Evolutionary conservation across 2,113 vertebrate species (phyloP).

Genomic region (Spermophilus dauricus): DNA sequence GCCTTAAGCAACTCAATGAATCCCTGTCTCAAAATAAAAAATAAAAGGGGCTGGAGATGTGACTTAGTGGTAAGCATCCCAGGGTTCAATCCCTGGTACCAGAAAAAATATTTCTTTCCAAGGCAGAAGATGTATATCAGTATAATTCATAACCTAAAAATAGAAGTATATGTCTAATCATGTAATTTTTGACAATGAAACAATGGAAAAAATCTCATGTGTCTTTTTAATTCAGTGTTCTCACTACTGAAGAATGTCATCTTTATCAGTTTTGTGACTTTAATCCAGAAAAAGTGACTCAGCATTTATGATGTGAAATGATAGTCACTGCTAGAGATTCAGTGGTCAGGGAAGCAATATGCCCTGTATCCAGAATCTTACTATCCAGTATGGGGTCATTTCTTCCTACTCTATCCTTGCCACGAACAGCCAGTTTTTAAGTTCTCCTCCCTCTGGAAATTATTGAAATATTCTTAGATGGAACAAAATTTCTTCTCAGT

Average conservation of each 20-base stretch:
- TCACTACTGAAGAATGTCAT: neutral
- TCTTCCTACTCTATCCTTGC: neutral
- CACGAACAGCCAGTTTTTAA: neutral
- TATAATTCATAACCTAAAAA: conserved; percentile 48
- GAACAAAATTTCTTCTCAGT: conserved; percentile 29
- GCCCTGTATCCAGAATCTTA: neutral
- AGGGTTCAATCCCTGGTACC: too few relatives aligned
- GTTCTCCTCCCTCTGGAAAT: neutral
- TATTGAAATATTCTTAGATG: neutral
- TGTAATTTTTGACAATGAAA: neutral
- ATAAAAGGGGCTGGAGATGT: too few relatives aligned
- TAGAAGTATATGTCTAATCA: neutral
- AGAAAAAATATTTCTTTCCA: neutral
- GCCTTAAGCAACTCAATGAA: too few relatives aligned
- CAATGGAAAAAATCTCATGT: neutral
- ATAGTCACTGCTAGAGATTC: neutral
- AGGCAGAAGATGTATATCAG: neutral
- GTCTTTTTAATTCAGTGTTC: neutral
- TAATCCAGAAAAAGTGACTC: neutral
- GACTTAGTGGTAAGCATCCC: too few relatives aligned
- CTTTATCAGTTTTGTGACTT: neutral
- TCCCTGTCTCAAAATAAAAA: too few relatives aligned
- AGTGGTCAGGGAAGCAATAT: neutral
- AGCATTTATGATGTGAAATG: neutral
- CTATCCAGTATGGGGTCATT: neutral